Evolutionary conservation across 1,140 invertebrate species (phyloP).

Genomic region (Zophobas morio): DNA sequence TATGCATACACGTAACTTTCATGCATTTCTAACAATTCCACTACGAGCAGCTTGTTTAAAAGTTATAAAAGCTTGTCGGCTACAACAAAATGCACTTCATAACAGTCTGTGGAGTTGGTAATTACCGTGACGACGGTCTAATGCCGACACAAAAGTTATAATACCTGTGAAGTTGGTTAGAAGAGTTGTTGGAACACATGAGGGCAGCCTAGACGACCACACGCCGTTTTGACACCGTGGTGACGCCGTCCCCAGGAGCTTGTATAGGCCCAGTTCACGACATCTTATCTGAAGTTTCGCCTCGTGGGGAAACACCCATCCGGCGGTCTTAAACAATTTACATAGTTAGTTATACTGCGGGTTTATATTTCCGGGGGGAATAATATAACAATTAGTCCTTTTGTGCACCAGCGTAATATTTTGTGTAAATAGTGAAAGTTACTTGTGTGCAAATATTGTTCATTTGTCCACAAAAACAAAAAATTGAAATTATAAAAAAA

Average conservation of each 20-base stretch:
- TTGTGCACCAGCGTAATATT: slow-evolving; percentile 1
- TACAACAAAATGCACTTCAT: slow-evolving; percentile 34
- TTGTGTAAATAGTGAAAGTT: slow-evolving; percentile 6
- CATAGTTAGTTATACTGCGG: slow-evolving; percentile 40
- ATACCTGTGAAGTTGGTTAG: slow-evolving; percentile 88
- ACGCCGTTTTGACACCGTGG: slow-evolving; percentile 84
- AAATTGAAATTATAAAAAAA: too few relatives aligned
- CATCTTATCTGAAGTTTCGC: slow-evolving; percentile 81
- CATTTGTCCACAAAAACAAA: not conserved
- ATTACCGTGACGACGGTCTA: slow-evolving; percentile 3
- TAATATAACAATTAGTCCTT: slow-evolving; percentile 42
- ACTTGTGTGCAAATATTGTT: slow-evolving; percentile 4
- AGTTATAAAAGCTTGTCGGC: slow-evolving; percentile 20
- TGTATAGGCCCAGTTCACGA: slow-evolving; percentile 85
- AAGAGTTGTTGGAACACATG: slow-evolving; percentile 85
- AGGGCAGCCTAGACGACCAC: slow-evolving; percentile 82
- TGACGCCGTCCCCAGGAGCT: slow-evolving; percentile 78
- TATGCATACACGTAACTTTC: not conserved
- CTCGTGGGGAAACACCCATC: slow-evolving; percentile 74
- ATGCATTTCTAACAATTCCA: not conserved
- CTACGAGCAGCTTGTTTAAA: not conserved
- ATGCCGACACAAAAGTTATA: not conserved
- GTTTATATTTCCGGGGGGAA: slow-evolving; percentile 34
- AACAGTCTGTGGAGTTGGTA: slow-evolving; percentile 7
- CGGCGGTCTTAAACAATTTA: slow-evolving; percentile 61